Base-by-base conservation (phyloP, 1,140 invertebrate genomes). In the Anoplolepis gracilipes region DNA sequence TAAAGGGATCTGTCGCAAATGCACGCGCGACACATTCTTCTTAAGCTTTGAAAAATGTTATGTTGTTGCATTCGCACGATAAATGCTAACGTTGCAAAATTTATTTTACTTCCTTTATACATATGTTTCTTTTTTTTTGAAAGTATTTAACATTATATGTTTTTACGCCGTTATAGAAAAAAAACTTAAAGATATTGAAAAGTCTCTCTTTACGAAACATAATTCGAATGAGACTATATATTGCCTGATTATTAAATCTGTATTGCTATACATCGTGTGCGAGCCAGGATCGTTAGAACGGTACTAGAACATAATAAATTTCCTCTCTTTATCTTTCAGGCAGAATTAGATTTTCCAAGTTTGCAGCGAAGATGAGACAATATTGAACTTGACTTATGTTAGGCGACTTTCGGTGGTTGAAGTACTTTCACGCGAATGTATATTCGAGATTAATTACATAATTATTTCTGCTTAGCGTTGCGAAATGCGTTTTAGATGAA, bases 381-480 rank as follows among this genome's bases (percentile, higher is more conserved):
- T 82, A 82, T 73, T 59, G 78, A 72, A 82, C 78, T 73, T 82
- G 65, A 82, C 53, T 82, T 46, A 42, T 42, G 39, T 42, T 42
- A 33, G 13, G 67, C 55, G 78, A 72, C 78, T 81, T 70, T 81
- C 42, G 70, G 53, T 81, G 42, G 62, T 67, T 25, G n/a, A 39
- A 65, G 39, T 49, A 5, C 61, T 49, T 22, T 49, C 2, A 13
- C 28, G 36, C 36, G 53, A 81, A 57, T 53, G 42, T 72, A 53
- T 72, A 72, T 49, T 59, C 53, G 53, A 72, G 78, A 82, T 82
- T 81, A 72, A 81, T 81, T 59, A 82, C 67, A 59, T 72, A 82
- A 61, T 82, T 22, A 46, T 42, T 61, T 13, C 36, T 36, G 67
- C 30, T 11, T 59, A 59, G 0, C 6, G 13, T 33, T 57, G 25